Percentiles rank a stretch among this genome's conserved stretches.
Conservation (phyloP, 1,140 invertebrate genomes). For the Euura saliciscinereae region DNA sequence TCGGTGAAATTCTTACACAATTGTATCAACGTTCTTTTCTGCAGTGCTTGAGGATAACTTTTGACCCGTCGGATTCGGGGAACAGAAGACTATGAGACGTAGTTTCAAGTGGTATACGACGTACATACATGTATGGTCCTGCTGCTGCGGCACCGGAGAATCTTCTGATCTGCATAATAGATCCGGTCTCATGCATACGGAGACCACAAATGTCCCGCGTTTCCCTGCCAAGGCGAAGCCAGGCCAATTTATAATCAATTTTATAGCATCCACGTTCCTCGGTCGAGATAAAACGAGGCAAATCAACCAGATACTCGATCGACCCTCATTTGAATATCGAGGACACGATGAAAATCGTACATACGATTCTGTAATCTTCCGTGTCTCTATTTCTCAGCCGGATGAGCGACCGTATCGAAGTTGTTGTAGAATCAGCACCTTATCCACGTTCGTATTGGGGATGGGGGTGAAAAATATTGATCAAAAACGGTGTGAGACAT, state of each 20-base stretch:
- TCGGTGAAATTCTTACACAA: too few relatives aligned
- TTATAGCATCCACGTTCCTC: background rate
- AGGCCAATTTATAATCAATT: background rate
- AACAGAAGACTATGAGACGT: too few relatives aligned
- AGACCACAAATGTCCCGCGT: background rate
- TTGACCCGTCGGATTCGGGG: too few relatives aligned
- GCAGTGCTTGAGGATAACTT: too few relatives aligned
- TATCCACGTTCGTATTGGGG: too few relatives aligned
- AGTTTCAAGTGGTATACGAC: too few relatives aligned
- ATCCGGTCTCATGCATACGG: background rate
- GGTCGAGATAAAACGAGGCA: background rate
- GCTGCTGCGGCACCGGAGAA: background rate
- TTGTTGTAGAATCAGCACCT: too few relatives aligned
- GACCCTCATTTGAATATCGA: background rate
- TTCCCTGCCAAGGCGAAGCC: background rate
- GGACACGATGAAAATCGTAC: background rate
- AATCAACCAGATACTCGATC: background rate
- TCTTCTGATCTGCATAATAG: constrained; percentile 1
- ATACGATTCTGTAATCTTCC: background rate
- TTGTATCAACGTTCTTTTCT: too few relatives aligned
- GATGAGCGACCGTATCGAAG: too few relatives aligned
- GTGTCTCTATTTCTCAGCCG: background rate
- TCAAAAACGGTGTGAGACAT: background rate
- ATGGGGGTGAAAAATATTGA: background rate
- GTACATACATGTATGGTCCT: too few relatives aligned